phyloP scores from a whole-genome alignment of 2,113 vertebrate genomes.

The Scortum barcoo region DNA sequence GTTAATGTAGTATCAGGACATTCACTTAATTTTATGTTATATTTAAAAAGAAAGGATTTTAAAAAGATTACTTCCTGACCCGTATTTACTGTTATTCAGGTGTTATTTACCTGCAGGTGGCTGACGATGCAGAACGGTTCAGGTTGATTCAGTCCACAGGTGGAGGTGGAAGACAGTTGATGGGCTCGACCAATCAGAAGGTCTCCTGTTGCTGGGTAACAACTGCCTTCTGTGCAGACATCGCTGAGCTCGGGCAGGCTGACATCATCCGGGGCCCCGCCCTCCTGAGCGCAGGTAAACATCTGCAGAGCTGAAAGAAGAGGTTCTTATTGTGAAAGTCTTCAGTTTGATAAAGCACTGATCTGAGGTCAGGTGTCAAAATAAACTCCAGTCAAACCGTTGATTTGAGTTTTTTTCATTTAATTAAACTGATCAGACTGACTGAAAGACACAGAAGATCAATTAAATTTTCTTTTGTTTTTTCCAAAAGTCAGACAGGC shows the following conservation, averaged over 20 bases:
- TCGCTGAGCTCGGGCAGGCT: constrained; percentile 88
- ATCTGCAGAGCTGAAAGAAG: constrained; percentile 79
- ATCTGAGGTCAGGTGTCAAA: no score
- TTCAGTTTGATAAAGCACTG: neutral
- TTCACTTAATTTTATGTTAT: no score
- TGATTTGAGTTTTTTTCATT: no score
- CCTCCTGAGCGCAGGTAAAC: constrained; percentile 41
- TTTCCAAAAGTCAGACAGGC: no score
- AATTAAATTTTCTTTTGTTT: no score
- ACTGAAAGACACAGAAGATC: no score
- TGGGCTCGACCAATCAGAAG: constrained; percentile 93
- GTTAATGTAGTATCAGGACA: no score
- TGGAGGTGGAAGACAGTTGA: constrained; percentile 90
- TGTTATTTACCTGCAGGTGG: constrained; percentile 91
- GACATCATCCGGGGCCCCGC: constrained; percentile 11
- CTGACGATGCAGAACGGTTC: constrained; percentile 97
- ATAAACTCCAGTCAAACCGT: no score
- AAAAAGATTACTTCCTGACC: no score
- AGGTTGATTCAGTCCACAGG: constrained; percentile 88
- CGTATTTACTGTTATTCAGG: no score
- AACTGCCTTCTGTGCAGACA: constrained; percentile 95
- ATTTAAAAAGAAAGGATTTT: no score
- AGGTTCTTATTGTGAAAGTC: constrained; percentile 18
- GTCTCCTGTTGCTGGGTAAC: constrained; percentile 97
- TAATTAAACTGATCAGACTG: no score